Evolutionary conservation across 2,888 invertebrate species (phyloP).

Genomic region (Bruchidius siliquastri): DNA sequence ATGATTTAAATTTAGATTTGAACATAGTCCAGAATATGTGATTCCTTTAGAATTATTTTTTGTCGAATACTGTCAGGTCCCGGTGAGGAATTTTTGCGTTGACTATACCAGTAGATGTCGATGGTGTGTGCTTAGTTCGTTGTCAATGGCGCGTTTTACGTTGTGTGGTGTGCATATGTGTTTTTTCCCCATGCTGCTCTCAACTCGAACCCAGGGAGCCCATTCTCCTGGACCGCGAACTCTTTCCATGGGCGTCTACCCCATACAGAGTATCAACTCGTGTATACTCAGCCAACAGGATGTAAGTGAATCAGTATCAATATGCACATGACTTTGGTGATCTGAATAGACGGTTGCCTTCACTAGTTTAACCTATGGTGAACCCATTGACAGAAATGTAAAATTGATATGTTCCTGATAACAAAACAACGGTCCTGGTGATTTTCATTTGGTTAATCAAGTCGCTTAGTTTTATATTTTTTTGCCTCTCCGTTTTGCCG

Average conservation of each 20-base stretch:
- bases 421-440: too few species aligned
- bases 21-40: too few species aligned
- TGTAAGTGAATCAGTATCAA: slow-evolving; percentile 62
- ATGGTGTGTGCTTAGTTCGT: neutral
- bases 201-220: slow-evolving; percentile 61
- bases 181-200: slow-evolving; percentile 53
- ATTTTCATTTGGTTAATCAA: too few species aligned
- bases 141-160: neutral
- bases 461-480: too few species aligned
- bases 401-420: too few species aligned
- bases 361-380: neutral
- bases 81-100: neutral
- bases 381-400: too few species aligned
- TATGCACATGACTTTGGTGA: neutral
- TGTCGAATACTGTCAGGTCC: neutral
- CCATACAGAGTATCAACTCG: slow-evolving; percentile 84
- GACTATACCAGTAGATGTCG: neutral
- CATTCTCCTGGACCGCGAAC: slow-evolving; percentile 89
- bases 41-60: too few species aligned
- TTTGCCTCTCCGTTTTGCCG: too few species aligned
- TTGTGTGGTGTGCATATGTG: slow-evolving; percentile 12
- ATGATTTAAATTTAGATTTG: too few species aligned
- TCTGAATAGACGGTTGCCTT: neutral
- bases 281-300: slow-evolving; percentile 81
- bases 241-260: slow-evolving; percentile 85